A percentile compares a stretch with the other conserved stretches of the same genome.
These are phyloP conservation scores for Ceriagrion tenellum DNA, from an alignment of 2,888 invertebrate species.

Conservation along the genomic window DNA sequence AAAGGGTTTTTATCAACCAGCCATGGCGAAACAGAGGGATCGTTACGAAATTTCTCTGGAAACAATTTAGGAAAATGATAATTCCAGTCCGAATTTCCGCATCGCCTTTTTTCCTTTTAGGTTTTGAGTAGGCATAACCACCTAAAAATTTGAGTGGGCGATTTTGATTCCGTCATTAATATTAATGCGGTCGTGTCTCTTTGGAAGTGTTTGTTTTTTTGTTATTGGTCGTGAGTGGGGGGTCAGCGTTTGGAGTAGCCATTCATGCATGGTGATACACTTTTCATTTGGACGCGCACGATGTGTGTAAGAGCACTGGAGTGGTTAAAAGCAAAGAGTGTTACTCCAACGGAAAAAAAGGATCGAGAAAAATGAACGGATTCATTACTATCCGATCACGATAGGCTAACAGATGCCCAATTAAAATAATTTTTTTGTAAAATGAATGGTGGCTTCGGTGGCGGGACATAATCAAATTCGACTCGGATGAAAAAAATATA, in stretches of 20 bases:
- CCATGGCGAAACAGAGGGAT: background rate
- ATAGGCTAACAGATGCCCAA: background rate
- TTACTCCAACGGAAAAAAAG: background rate
- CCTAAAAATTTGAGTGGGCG: background rate
- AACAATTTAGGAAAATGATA: background rate
- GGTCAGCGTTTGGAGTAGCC: background rate
- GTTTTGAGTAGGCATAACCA: background rate
- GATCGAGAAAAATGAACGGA: background rate
- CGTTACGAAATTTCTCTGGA: background rate
- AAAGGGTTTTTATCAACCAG: too few species aligned
- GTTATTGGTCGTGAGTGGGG: too few species aligned
- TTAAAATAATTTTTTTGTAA: background rate
- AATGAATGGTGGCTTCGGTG: background rate
- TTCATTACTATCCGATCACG: background rate
- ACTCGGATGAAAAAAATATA: background rate
- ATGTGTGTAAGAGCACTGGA: background rate
- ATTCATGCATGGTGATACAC: background rate
- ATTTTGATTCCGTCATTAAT: background rate
- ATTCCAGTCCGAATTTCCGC: background rate
- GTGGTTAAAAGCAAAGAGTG: background rate
- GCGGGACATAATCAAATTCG: background rate
- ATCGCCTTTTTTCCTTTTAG: too few species aligned
- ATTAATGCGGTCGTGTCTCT: background rate
- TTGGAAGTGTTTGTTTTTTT: background rate
- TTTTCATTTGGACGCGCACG: background rate